A percentile compares a stretch with the other conserved stretches of the same genome.
phyloP scores from a whole-genome alignment of 1,140 invertebrate species.

The Atta cephalotes region DNA sequence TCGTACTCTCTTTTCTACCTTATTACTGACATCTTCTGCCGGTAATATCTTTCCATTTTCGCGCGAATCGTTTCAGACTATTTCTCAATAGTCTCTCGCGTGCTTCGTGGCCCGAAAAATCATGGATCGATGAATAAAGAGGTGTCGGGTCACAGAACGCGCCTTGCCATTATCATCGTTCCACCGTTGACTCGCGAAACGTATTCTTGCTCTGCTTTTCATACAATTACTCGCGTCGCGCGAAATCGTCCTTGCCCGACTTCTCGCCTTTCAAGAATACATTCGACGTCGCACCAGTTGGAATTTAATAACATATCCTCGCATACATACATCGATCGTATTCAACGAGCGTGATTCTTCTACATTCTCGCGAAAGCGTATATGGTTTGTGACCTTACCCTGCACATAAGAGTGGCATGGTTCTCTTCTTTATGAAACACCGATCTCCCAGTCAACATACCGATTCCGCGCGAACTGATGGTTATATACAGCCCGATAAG shows the following conservation, averaged over 20 bases:
- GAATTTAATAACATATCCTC: conserved; percentile 41
- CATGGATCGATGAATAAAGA: conserved; percentile 66
- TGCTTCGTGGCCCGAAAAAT: conserved; percentile 65
- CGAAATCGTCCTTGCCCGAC: conserved; percentile 63
- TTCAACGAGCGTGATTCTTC: conserved; percentile 25
- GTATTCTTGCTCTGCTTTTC: conserved; percentile 21
- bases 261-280: conserved; percentile 62
- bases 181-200: not conserved
- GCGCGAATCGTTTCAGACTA: not conserved
- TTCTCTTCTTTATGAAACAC: conserved; percentile 3
- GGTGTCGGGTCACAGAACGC: conserved; percentile 56
- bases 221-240: conserved; percentile 12
- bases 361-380: conserved; percentile 18
- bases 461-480: not conserved
- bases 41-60: not conserved
- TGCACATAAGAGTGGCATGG: not conserved
- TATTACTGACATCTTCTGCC: not conserved
- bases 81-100: conserved; percentile 14
- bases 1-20: conserved; percentile 28
- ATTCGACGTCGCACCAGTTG: not conserved
- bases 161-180: conserved; percentile 5
- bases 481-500: not conserved
- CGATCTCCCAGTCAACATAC: not conserved
- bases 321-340: conserved; percentile 12
- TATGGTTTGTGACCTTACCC: conserved; percentile 17